Evolutionary conservation across 2,888 invertebrate species (phyloP), one percentile per base, ranked within the genome.

Genomic region (Pyrrhosoma nymphula): DNA sequence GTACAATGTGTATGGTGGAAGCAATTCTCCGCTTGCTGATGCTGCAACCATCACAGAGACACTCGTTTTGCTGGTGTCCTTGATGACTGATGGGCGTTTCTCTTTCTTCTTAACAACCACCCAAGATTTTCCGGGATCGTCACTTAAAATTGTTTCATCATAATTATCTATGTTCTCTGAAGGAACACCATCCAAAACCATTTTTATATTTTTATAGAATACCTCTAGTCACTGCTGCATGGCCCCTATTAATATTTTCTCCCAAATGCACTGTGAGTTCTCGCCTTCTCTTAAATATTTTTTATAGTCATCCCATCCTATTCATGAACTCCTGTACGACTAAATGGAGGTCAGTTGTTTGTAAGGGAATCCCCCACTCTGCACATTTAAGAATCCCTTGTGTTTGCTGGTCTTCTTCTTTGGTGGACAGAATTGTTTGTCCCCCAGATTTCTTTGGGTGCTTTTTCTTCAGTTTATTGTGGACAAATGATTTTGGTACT

Each of bases 31-130:
- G 75, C 95, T 95, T 55, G 96, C 96, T 95, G 96, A 96, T 56
- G 96, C 96, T 89, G 96, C 96, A 95, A 96, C 96, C 96, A 96
- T 97, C n/a, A 97, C 95, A 23, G 96, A 95, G 56, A 95, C 95
- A 30, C 95, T 95, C 75, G 95, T 95, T 95, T 96, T 96, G 0
- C 96, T 95, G 63, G 96, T 96, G 95, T 96, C 96, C 39, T 95
- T 96, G 82, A 96, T 89, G 20, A 95, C 95, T 95, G 96, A 96
- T 0, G 96, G 96, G 95, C 96, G 95, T 91, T 96, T 96, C 10
- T 95, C 75, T 55, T 95, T 96, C 89, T 95, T 93, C 95, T 91
- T 95, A 18, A 95, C 95, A 23, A 96, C 88, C 69, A 96, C 95
- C 91, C 95, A 95, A 88, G 95, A 96, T 95, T 90, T 91, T 6